phyloP scores from a whole-genome alignment of 2,888 invertebrate genomes.

The Myathropa florea region DNA sequence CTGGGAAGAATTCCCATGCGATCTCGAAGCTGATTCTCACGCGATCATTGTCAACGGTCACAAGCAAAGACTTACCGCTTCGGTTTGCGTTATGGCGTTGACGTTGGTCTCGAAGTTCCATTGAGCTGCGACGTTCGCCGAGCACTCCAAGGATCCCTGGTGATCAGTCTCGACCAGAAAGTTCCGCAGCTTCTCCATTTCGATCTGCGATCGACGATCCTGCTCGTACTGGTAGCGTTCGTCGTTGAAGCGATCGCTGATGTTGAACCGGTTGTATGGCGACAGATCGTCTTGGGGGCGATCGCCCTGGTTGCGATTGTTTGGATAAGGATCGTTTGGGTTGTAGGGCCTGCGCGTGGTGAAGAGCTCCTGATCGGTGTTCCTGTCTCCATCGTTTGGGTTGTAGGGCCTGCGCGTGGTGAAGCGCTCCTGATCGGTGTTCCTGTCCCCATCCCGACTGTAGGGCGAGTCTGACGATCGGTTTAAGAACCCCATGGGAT shows the following conservation, averaged over 20 bases:
- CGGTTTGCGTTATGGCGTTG: slow-evolving; percentile 90
- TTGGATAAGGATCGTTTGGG: slow-evolving; percentile 63
- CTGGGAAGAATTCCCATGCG: slow-evolving; percentile 55
- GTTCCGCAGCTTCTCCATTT: slow-evolving; percentile 79
- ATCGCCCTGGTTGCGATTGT: slow-evolving; percentile 48
- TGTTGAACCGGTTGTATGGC: slow-evolving; percentile 72
- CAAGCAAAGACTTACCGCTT: slow-evolving; percentile 86
- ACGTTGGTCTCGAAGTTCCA: slow-evolving; percentile 95
- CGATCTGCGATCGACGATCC: slow-evolving; percentile 78
- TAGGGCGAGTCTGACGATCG: slow-evolving; percentile 76
- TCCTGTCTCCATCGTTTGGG: too few species aligned
- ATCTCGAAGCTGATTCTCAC: slow-evolving; percentile 48
- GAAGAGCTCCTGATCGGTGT: slow-evolving; percentile 67
- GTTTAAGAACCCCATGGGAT: slow-evolving; percentile 68
- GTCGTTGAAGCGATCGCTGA: slow-evolving; percentile 74
- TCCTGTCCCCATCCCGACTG: slow-evolving; percentile 65
- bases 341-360: not conserved
- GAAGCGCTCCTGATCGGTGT: slow-evolving; percentile 59
- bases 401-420: slow-evolving; percentile 67
- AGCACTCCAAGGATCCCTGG: slow-evolving; percentile 90
- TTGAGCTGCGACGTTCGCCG: slow-evolving; percentile 92
- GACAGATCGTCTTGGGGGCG: slow-evolving; percentile 21
- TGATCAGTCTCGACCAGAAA: slow-evolving; percentile 87
- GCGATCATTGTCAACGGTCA: slow-evolving; percentile 57
- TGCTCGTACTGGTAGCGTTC: slow-evolving; percentile 82